Conservation (phyloP, 2,797 vertebrate species). For the Hozukius guyotensis region DNA sequence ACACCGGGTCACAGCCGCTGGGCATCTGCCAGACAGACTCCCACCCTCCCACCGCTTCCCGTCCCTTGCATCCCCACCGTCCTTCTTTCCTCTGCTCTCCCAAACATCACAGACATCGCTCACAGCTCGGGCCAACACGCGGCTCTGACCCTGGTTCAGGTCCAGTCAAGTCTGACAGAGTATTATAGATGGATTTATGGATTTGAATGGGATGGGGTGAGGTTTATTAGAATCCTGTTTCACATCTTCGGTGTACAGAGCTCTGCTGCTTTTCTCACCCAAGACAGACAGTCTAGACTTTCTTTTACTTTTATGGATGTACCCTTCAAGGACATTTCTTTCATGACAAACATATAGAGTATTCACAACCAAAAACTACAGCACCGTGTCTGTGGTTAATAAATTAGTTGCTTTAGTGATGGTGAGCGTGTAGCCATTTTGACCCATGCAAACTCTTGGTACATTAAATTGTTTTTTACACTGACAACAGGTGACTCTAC, state of each 20-base stretch:
- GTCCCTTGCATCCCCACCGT: constrained; percentile 1
- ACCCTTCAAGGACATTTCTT: background rate
- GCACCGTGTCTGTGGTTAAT: background rate
- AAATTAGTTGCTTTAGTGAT: background rate
- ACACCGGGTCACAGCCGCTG: constrained; percentile 81
- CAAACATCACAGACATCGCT: constrained; percentile 28
- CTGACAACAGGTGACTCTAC: background rate
- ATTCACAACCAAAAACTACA: background rate
- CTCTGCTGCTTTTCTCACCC: background rate
- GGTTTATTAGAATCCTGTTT: constrained; percentile 3
- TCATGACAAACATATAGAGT: background rate
- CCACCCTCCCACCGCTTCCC: constrained; percentile 41
- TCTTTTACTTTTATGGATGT: background rate
- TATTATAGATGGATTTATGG: constrained; percentile 8
- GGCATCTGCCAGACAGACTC: constrained; percentile 73
- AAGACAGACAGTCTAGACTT: background rate
- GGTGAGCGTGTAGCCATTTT: background rate
- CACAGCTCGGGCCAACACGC: background rate
- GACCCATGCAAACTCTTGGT: background rate
- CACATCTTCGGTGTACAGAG: background rate
- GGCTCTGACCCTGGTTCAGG: constrained; percentile 13
- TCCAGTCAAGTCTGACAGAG: constrained; percentile 17
- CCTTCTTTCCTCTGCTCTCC: constrained; percentile 16
- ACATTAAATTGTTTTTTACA: background rate
- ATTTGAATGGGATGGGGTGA: background rate